Base-by-base conservation (phyloP, 2,797 vertebrate species). In the Eospalax fontanierii region DNA sequence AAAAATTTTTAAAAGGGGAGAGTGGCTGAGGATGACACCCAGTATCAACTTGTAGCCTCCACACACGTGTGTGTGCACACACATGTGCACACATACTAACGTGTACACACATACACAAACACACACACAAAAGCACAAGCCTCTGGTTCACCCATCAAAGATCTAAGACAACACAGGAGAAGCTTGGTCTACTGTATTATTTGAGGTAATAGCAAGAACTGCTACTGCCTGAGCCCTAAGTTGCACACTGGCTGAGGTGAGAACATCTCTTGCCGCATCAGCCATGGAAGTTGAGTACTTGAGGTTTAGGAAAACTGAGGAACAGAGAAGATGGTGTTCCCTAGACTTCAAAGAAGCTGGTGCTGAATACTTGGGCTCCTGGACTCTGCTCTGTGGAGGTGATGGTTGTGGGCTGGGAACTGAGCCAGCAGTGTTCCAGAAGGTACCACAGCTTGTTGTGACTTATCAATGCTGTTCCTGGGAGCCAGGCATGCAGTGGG, bases 401-500 rank as follows among this genome's bases (percentile, higher is more conserved):
- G 73, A n/a, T 10, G n/a, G 21, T 87, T 61, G 6, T 28, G 78
- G 74, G 30, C 40, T 18, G 46, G 26, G 46, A 88, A 63, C 19
- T 10, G 6, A 2, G 0, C 35, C 6, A 28, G 28, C 35, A 82
- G 50, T 87, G 84, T 76, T 95, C 78, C 50, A 22, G 22, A 80
- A 66, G 57, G 54, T 26, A 22, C 40, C 43, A 18, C 3, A 9
- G 21, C 61, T 21, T 18, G 19, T 16, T 66, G 83, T 5, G 46
- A 50, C 11, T 11, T 65, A 80, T 28, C 66, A 84, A 89, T 66
- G 43, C 43, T 40, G 10, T n/a, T 61, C 40, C 92, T 86, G 21
- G 90, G 66, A 78, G 73, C 30, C 59, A 76, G 70, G 74, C 78
- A 33, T 66, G 46, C 80, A 57, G 87, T 90, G 35, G 40, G 70